Base-by-base conservation (phyloP, 2,113 vertebrate species). In the Dromaius novaehollandiae region DNA sequence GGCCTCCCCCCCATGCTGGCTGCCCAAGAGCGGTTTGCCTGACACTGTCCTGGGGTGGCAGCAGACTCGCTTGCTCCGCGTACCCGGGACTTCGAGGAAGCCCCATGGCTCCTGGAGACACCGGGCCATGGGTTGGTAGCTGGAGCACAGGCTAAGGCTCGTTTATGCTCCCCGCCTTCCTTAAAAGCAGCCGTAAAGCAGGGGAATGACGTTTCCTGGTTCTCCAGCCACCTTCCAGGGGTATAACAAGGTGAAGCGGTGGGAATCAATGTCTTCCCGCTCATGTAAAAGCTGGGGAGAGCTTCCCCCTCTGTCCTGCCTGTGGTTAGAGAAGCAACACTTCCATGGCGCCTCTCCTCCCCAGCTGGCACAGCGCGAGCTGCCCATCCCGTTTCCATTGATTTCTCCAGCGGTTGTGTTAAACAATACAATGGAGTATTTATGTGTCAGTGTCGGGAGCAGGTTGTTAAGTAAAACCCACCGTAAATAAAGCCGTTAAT, bases 401-500 rank as follows among this genome's bases (percentile, higher is more conserved):
- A 93, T 96, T 92, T 97, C 92, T 79, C 44, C 89, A 81, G 80
- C 46, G 75, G 82, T 53, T 94, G 88, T n/a, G 6, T 97, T 95
- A 90, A 97, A 94, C 34, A 86, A 92, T 97, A 98, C 98, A 98
- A 98, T 98, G 94, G 92, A 30, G 81, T 96, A 96, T 96, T 98
- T 98, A 98, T 98, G 92, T 97, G 93, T 70, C 68, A 53, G 95
- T 92, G 97, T 91, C 95, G 88, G 97, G 80, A 97, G 93, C 83
- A 94, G 92, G 97, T 97, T 97, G 97, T 98, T 97, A 97, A 97
- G 94, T 91, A 97, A 98, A 98, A 97, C 93, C 97, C 97, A 97
- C 98, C 97, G 4, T 98, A 97, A 98, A 98, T 81, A 98, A 91
- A 98, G 96, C 96, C 97, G 97, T 97, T 98, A 96, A 98, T 98